Evolutionary conservation across 2,888 invertebrate genomes (phyloP).

Genomic region (Tipula helvola): DNA sequence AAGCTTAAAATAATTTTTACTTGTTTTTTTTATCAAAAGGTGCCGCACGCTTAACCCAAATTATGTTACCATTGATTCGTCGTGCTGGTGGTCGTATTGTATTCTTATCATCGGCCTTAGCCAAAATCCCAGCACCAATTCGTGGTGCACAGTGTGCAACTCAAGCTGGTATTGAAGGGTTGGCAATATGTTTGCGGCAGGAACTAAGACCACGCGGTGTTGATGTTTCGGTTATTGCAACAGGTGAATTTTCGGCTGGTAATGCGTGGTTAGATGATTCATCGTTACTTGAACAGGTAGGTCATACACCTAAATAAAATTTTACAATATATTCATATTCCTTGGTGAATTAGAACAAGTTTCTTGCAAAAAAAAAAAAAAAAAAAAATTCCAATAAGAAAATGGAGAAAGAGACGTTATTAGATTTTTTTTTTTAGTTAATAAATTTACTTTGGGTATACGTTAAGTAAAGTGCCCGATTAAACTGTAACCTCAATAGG

Average conservation of each 20-base stretch:
- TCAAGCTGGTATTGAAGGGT: slow-evolving; percentile 65
- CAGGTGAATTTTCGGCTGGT: slow-evolving; percentile 74
- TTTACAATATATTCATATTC: slow-evolving; percentile 12
- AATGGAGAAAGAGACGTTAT: neutral
- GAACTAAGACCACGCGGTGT: slow-evolving; percentile 70
- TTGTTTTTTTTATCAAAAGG: slow-evolving; percentile 33
- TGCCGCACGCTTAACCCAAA: slow-evolving; percentile 56
- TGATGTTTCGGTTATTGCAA: slow-evolving; percentile 71
- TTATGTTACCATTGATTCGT: slow-evolving; percentile 69
- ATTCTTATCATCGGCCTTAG: slow-evolving; percentile 50
- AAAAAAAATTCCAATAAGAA: neutral
- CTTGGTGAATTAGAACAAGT: neutral
- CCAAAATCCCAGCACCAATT: slow-evolving; percentile 54
- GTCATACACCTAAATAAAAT: neutral
- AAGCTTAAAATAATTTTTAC: neutral
- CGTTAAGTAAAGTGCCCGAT: neutral
- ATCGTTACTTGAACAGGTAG: slow-evolving; percentile 46
- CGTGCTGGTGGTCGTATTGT: slow-evolving; percentile 68
- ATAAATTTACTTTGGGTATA: neutral
- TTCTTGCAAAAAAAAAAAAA: neutral
- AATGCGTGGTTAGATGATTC: slow-evolving; percentile 62
- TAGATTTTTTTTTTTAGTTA: neutral
- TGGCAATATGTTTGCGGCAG: slow-evolving; percentile 65
- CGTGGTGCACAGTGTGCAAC: slow-evolving; percentile 71
- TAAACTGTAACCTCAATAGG: neutral